Base-by-base conservation (phyloP, 2,113 vertebrate genomes). In the Nyctereutes procyonoides region DNA sequence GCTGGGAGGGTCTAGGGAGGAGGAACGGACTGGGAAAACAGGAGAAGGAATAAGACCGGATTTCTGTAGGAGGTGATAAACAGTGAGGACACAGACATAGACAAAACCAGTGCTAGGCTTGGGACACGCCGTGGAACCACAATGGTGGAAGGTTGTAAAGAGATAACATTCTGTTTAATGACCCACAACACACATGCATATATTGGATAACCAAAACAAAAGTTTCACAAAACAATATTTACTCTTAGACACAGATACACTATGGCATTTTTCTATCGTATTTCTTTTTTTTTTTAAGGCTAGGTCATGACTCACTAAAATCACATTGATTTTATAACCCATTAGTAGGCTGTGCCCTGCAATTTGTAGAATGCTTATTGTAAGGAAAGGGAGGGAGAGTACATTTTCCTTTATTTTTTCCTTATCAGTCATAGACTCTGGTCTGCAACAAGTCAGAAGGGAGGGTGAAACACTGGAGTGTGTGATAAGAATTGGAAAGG, bases 241-340 rank as follows among this genome's bases (percentile, higher is more conserved):
- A 67, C 51, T 28, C 62, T 95, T 93, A 89, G 90, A 88, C 51
- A n/a, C 38, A 30, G 73, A 80, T 91, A 67, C 5, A 88, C 43
- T 62, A 62, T 74, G 56, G 6, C 63, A 83, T 90, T 89, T 96
- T 90, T 95, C 56, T 71, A 19, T 96, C 93, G 69, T 93, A 58
- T 87, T 94, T 97, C 60, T 55, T 62, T 91, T 79, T 65, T 65
- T 69, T 77, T 87, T 96, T 90, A 96, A 93, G 83, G 32, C 24
- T 93, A 91, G 14, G 26, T 91, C 77, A 93, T 95, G 65, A 94
- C 65, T 96, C 55, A 95, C 30, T 97, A 83, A 43, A 43, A 43
- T 43, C 43, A 69, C 63, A 69, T 80, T 87, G 67, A 94, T 97
- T 97, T 94, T 55, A 93, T 81, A 81, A 73, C 32, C 28, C 51